These are phyloP conservation scores for Camponotus vicinus DNA, from an alignment of 1,140 invertebrate genomes.

Conservation along the genomic window DNA sequence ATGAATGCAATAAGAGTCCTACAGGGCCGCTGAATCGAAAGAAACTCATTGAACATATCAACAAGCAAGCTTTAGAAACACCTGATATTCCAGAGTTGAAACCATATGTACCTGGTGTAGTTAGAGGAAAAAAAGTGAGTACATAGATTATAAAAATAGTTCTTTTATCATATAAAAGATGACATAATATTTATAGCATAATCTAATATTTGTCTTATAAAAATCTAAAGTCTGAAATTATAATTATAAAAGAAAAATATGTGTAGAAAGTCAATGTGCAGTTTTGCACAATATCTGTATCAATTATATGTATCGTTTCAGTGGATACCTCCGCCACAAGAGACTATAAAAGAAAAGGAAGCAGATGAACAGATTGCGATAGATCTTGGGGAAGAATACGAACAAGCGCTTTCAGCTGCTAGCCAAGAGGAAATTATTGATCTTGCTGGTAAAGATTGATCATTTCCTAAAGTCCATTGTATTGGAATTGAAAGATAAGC, in stretches of 20 bases:
- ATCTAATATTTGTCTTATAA: not conserved
- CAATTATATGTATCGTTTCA: slow-evolving; percentile 80
- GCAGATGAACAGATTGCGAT: slow-evolving; percentile 96
- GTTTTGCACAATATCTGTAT: not conserved
- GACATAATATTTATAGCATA: no score
- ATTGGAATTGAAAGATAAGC: not conserved
- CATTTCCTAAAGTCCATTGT: not conserved
- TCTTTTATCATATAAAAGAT: not conserved
- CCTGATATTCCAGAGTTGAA: slow-evolving; percentile 98
- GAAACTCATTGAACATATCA: slow-evolving; percentile 98
- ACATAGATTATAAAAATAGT: not conserved
- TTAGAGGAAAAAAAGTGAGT: slow-evolving; percentile 96
- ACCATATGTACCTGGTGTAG: slow-evolving; percentile 95
- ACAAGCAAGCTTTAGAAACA: slow-evolving; percentile 98
- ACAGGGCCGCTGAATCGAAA: slow-evolving; percentile 98
- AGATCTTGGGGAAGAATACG: slow-evolving; percentile 98
- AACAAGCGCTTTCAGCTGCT: slow-evolving; percentile 95
- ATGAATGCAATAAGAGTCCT: slow-evolving; percentile 97
- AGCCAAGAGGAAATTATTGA: slow-evolving; percentile 99
- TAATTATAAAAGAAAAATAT: not conserved
- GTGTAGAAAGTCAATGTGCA: not conserved
- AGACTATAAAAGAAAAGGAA: slow-evolving; percentile 91
- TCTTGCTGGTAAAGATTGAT: slow-evolving; percentile 92
- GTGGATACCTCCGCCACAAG: slow-evolving; percentile 95
- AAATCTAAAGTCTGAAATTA: not conserved